phyloP scores from a whole-genome alignment of 2,113 vertebrate genomes.

The Mus musculus region DNA sequence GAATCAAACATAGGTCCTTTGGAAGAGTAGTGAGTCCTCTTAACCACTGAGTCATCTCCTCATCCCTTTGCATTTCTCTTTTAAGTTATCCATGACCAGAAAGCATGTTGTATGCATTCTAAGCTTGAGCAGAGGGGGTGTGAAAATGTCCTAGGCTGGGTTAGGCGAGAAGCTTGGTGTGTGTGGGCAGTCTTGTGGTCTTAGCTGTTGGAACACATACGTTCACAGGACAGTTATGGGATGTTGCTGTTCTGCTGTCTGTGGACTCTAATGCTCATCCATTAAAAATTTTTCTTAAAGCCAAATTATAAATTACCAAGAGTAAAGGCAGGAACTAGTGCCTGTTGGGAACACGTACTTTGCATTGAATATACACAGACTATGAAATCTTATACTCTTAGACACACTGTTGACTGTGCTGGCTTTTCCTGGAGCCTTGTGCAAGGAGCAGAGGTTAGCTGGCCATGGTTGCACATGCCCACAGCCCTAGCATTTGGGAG shows the following conservation, averaged over 20 bases:
- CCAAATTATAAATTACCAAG: background rate
- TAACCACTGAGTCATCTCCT: background rate
- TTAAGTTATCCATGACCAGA: background rate
- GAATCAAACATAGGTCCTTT: background rate
- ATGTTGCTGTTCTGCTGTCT: background rate
- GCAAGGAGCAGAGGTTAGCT: background rate
- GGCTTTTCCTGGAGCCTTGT: background rate
- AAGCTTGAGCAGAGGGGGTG: background rate
- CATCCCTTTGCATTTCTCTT: background rate
- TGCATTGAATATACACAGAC: background rate
- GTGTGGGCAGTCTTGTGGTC: accelerated
- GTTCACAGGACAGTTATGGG: background rate
- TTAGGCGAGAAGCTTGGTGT: background rate
- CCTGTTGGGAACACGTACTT: background rate
- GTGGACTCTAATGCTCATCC: background rate
- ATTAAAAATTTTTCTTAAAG: background rate
- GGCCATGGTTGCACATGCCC: background rate
- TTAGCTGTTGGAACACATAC: accelerated
- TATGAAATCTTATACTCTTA: background rate
- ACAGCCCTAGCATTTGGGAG: background rate
- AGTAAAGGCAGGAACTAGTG: background rate
- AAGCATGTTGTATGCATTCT: background rate
- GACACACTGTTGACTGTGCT: background rate
- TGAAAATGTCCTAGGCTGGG: background rate
- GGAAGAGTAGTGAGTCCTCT: background rate